These are phyloP conservation scores for Indicator maculatus DNA, from an alignment of 2,113 vertebrate genomes.

Conservation along the genomic window DNA sequence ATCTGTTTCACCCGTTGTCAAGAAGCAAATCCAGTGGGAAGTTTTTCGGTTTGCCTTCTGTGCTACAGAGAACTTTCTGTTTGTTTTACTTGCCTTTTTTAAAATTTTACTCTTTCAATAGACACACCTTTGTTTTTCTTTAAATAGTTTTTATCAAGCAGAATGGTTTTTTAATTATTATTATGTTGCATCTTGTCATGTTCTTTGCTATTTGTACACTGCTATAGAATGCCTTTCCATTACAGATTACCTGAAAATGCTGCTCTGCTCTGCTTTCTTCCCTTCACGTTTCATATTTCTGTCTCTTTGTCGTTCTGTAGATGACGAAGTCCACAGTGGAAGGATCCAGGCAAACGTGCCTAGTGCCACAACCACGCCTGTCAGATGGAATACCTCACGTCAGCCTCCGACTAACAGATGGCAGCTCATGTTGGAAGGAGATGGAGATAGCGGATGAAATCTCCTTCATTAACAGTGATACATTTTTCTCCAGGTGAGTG, in stretches of 20 bases:
- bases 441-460: conserved; percentile 64
- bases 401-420: not conserved
- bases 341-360: not conserved
- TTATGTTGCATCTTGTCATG: not conserved
- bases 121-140: not conserved
- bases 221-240: not conserved
- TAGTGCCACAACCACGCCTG: conserved; percentile 41
- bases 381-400: conserved; percentile 56
- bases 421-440: conserved; percentile 6
- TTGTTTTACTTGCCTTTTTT: not conserved
- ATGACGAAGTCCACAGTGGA: conserved; percentile 35
- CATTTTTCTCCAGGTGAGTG: conserved; percentile 70
- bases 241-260: not conserved
- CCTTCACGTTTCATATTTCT: not conserved
- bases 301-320: conserved; percentile 28
- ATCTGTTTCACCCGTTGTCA: not conserved
- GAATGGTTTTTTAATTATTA: not conserved
- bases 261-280: not conserved
- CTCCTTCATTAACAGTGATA: conserved; percentile 20
- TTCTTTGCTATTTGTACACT: not conserved
- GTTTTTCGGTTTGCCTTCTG: not conserved
- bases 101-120: not conserved
- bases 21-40: not conserved
- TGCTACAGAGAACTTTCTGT: not conserved
- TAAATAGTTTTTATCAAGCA: not conserved